Percentiles rank a stretch among this genome's conserved stretches.
Evolutionary conservation across 1,140 invertebrate genomes (phyloP).

Genomic region (Cardiocondyla obscurior): DNA sequence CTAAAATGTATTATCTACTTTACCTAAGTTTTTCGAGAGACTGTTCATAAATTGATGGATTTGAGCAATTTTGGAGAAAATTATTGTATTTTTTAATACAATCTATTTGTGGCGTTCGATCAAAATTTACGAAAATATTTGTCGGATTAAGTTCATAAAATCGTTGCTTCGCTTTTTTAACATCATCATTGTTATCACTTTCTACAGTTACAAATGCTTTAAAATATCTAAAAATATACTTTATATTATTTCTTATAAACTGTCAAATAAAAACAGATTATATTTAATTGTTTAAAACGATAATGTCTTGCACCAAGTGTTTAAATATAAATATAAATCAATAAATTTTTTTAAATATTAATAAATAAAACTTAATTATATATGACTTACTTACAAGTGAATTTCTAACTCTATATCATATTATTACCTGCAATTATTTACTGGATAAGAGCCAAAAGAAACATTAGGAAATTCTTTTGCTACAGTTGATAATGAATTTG

Average conservation of each 20-base stretch:
- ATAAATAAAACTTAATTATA: not conserved
- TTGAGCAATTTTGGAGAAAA: conserved; percentile 63
- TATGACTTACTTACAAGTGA: conserved; percentile 20
- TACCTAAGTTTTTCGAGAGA: conserved; percentile 71
- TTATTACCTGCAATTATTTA: conserved; percentile 81
- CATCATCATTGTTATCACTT: conserved; percentile 77
- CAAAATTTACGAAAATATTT: conserved; percentile 72
- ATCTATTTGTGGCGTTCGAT: conserved; percentile 68
- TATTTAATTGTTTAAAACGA: too few species aligned
- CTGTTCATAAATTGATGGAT: conserved; percentile 67
- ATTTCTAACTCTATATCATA: not conserved
- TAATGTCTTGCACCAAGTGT: too few species aligned
- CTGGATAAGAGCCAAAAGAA: conserved; percentile 85
- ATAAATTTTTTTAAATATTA: not conserved
- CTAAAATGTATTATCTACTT: conserved; percentile 37
- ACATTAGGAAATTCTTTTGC: conserved; percentile 82
- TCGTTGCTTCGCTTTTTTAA: conserved; percentile 78
- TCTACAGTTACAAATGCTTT: conserved; percentile 84
- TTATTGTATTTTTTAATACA: conserved; percentile 70
- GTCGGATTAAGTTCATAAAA: conserved; percentile 79
- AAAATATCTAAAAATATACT: conserved; percentile 76
- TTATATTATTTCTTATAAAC: not conserved
- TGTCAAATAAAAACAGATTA: not conserved
- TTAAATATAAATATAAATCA: too few species aligned
- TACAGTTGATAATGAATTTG: conserved; percentile 78